Percentiles rank a stretch among this genome's conserved stretches.
Evolutionary conservation across 2,888 invertebrate genomes (phyloP).

Genomic region (Acrobasis consociella): DNA sequence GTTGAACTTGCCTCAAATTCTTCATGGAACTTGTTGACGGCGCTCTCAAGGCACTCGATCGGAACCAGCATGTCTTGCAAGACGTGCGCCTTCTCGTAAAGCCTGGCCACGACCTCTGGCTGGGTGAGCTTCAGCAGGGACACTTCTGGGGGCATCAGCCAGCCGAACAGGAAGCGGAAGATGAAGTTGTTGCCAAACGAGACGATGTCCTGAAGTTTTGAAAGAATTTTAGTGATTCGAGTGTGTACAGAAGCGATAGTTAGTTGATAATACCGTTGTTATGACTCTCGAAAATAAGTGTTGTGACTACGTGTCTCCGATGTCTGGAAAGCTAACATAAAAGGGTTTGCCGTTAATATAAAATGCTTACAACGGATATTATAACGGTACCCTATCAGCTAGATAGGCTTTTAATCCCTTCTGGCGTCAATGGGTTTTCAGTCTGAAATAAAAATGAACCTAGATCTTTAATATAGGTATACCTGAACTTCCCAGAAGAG

Average conservation of each 20-base stretch:
- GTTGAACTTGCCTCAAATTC: conserved; percentile 81
- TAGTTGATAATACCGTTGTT: no score
- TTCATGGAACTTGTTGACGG: conserved; percentile 85
- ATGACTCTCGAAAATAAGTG: no score
- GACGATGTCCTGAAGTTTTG: conserved; percentile 86
- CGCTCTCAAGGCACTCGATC: conserved; percentile 80
- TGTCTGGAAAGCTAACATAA: no score
- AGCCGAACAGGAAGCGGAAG: conserved; percentile 89
- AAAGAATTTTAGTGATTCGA: neutral
- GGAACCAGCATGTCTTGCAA: conserved; percentile 93
- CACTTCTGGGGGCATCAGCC: conserved; percentile 93
- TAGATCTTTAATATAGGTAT: neutral
- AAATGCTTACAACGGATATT: no score
- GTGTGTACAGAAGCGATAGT: no score
- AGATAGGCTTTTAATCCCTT: no score
- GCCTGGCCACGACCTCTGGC: conserved; percentile 84
- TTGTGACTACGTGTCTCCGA: no score
- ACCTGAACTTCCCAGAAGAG: conserved; percentile 93
- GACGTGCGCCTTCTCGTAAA: conserved; percentile 90
- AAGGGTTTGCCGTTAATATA: no score
- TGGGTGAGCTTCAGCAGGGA: conserved; percentile 91
- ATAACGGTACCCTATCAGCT: no score
- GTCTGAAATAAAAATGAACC: no score
- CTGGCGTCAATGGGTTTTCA: no score
- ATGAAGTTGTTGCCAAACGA: conserved; percentile 90